Evolutionary conservation across 2,888 invertebrate genomes (phyloP), one percentile per base, ranked within the genome.

Genomic region (Dioctria linearis): DNA sequence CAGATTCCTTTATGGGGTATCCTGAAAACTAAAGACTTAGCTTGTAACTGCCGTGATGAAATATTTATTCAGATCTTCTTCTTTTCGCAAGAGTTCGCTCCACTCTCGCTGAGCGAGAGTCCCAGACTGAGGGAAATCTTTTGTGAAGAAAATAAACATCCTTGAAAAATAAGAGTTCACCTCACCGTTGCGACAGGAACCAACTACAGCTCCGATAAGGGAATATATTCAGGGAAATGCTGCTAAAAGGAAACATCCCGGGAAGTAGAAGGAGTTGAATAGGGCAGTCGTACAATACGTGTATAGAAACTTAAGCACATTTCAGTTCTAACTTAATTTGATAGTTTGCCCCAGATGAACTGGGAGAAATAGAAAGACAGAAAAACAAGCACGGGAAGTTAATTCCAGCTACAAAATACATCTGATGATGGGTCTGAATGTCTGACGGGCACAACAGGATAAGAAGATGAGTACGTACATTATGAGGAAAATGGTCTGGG

Each of bases 291-390:
- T 57, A 67, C 54, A 78, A 67, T 78, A 78, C 78, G 78, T 78
- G 78, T 67, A 78, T 66, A 78, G 78, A 78, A 78, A 78, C 57
- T 78, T 67, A 67, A 78, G 66, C 66, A 67, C 66, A 67, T 66
- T 54, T 78, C 66, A 66, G 57, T 57, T 54, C 57, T 67, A 67
- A 57, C 78, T 67, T 67, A 78, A 67, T 78, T 67, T 67, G 67
- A 78, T 78, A 67, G 66, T 67, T 66, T 78, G 67, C 54, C 66
- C 67, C 42, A 57, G 57, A 67, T 57, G 76, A 49, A 73, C 73
- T n/a, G 57, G 54, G 57, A 25, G 25, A 42, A 73, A 73, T 51
- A 57, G 73, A 40, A 42, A 59, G 42, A 42, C 59, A 57, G 73
- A 39, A 40, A 39, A 11, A 73, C 66, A 43, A 66, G 42, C 42